phyloP scores from a whole-genome alignment of 2,797 vertebrate genomes.

The Chaunax sp. region DNA sequence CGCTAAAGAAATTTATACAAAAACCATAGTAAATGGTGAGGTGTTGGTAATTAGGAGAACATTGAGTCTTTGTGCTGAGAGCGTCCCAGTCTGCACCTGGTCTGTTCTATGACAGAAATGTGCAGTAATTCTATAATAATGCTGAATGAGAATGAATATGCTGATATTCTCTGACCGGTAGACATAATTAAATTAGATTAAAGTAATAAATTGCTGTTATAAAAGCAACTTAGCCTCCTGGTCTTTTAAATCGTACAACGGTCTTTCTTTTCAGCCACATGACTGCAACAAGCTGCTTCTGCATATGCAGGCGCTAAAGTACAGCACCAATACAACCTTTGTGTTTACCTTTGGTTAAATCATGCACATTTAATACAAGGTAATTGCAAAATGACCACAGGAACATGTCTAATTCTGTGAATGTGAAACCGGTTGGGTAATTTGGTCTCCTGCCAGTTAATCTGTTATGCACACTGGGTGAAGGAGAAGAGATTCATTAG shows the following conservation, averaged over 20 bases:
- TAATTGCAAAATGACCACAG: background rate
- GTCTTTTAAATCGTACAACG: background rate
- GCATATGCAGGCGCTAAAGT: slow-evolving; percentile 2
- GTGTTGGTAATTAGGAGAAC: background rate
- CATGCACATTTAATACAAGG: background rate
- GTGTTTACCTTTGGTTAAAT: slow-evolving; percentile 6
- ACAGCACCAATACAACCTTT: background rate
- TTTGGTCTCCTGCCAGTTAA: background rate
- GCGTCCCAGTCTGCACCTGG: slow-evolving; percentile 9
- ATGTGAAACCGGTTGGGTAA: background rate
- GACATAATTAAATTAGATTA: slow-evolving; percentile 19
- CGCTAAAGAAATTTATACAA: background rate
- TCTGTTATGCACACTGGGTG: background rate
- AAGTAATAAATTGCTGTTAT: slow-evolving; percentile 10
- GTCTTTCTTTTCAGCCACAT: background rate
- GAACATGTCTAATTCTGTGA: background rate
- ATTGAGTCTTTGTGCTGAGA: background rate
- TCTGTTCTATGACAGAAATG: slow-evolving; percentile 16
- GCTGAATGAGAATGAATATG: slow-evolving; percentile 2
- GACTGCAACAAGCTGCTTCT: background rate
- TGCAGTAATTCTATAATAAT: slow-evolving; percentile 12
- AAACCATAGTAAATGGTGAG: background rate
- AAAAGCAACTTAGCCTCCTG: background rate
- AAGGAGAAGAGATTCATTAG: background rate
- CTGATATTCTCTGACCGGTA: slow-evolving; percentile 12